These are phyloP conservation scores for Oreochromis aureus DNA, from an alignment of 2,113 vertebrate species.

Conservation along the genomic window DNA sequence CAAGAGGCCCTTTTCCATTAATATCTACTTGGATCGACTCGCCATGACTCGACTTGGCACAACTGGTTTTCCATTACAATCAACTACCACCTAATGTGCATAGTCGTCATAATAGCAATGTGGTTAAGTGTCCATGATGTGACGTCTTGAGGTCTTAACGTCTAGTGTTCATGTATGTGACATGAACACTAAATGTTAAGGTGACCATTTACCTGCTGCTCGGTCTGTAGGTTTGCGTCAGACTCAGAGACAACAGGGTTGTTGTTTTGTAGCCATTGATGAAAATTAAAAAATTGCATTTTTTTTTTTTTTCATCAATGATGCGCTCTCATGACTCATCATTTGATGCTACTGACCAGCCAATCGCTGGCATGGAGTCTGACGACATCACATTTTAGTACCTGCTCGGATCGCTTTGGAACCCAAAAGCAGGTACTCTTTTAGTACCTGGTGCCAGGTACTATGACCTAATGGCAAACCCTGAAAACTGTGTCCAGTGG, in stretches of 20 bases:
- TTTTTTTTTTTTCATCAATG: not conserved
- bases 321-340: not conserved
- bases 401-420: not conserved
- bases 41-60: rapidly evolving
- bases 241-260: not conserved
- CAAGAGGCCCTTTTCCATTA: not conserved
- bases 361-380: not conserved
- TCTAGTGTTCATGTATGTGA: not conserved
- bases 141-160: not conserved
- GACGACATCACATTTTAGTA: not conserved
- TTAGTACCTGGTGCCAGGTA: not conserved
- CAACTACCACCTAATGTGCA: not conserved
- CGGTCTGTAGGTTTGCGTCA: not conserved
- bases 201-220: not conserved
- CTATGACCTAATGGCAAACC: not conserved
- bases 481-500: not conserved
- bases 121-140: not conserved
- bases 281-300: not conserved
- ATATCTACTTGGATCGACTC: not conserved
- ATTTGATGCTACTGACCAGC: not conserved
- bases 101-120: not conserved
- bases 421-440: not conserved
- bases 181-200: not conserved
- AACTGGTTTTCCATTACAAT: not conserved
- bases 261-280: not conserved